These are phyloP conservation scores for Hyppa rectilinea DNA, from an alignment of 2,888 invertebrate genomes.

Conservation along the genomic window DNA sequence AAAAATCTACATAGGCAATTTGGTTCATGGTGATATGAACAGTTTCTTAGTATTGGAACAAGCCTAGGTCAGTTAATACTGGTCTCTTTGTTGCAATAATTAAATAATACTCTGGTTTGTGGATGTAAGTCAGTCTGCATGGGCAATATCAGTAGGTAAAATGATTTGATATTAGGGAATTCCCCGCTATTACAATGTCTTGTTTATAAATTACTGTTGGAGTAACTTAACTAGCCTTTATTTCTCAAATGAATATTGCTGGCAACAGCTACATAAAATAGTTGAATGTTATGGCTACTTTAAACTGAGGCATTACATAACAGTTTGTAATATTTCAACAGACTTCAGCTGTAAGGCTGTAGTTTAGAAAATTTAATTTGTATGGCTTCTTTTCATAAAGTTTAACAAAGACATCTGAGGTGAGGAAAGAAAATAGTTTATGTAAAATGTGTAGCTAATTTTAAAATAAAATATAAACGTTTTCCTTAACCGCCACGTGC, in stretches of 20 bases:
- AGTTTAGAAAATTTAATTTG: not conserved
- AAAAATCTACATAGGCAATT: not conserved
- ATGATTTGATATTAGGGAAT: conserved; percentile 14
- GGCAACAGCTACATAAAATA: not conserved
- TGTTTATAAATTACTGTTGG: not conserved
- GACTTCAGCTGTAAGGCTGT: not conserved
- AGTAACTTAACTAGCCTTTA: no score
- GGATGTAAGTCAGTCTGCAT: not conserved
- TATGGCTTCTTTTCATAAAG: conserved; percentile 12
- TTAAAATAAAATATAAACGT: no score
- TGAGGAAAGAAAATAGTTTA: not conserved
- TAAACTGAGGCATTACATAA: not conserved
- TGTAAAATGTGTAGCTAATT: not conserved
- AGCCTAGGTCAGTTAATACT: not conserved
- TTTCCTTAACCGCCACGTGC: not conserved
- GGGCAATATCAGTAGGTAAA: not conserved
- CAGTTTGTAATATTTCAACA: not conserved
- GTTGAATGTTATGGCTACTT: no score
- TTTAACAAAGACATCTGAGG: conserved; percentile 2
- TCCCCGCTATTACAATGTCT: not conserved
- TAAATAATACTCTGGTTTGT: no score
- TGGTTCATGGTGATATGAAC: not conserved
- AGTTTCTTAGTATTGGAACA: conserved; percentile 20
- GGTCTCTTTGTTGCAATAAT: conserved; percentile 12
- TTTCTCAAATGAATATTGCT: not conserved